A percentile compares a stretch with the other conserved stretches of the same genome.
These are phyloP conservation scores for Meloidogyne chitwoodi DNA, from an alignment of 1,140 invertebrate genomes.

Conservation along the genomic window DNA sequence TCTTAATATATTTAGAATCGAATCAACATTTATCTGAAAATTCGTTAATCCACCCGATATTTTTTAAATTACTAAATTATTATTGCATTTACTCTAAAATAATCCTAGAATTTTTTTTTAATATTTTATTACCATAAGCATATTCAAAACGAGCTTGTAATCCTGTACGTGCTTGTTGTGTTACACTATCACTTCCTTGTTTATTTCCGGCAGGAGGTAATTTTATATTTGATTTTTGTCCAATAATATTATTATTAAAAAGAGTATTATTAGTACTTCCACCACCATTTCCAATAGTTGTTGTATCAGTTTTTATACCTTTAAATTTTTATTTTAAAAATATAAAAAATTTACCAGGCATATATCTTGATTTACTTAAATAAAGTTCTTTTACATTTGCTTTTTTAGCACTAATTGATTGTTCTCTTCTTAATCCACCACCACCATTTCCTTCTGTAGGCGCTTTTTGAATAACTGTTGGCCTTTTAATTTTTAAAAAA, in stretches of 20 bases:
- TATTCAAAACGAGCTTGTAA: conserved; percentile 59
- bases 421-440: conserved; percentile 50
- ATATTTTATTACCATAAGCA: conserved; percentile 47
- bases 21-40: no score
- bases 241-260: no score
- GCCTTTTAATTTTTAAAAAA: no score
- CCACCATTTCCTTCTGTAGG: conserved; percentile 6
- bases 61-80: no score
- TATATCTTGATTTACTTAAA: conserved; percentile 70
- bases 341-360: conserved; percentile 63
- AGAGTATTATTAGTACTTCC: no score
- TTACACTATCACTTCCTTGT: conserved; percentile 16
- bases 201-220: conserved; percentile 17
- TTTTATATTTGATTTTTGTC: conserved; percentile 14
- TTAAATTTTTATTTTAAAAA: not conserved
- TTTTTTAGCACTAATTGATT: conserved; percentile 48
- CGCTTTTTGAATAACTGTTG: not conserved
- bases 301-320: not conserved
- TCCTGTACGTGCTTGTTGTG: conserved; percentile 42
- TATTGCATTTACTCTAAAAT: no score
- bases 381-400: conserved; percentile 71
- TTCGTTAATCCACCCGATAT: no score
- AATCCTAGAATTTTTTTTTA: no score
- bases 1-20: no score
- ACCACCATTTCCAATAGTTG: no score